Evolutionary conservation across 2,888 invertebrate species (phyloP).

Genomic region (Ormyrus pomaceus): DNA sequence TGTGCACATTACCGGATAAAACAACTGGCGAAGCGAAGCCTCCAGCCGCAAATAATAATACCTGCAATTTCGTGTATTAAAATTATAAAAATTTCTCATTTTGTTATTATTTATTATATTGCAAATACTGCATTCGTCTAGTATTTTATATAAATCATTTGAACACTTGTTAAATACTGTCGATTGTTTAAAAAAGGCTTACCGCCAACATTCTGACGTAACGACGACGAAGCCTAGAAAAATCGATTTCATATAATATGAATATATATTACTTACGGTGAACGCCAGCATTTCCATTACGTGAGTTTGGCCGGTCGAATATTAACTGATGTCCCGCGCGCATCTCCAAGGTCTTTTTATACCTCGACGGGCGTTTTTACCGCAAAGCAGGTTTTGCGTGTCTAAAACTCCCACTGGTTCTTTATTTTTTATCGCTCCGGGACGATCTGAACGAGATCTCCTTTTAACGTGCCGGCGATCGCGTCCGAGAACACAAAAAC

Average conservation of each 20-base stretch:
- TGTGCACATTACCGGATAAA: too few relatives aligned
- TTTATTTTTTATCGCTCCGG: not conserved
- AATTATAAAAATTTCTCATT: not conserved
- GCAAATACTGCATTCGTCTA: not conserved
- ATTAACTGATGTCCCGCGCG: constrained; percentile 1
- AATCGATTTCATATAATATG: too few relatives aligned
- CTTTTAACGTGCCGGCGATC: too few relatives aligned
- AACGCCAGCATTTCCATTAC: constrained; percentile 13
- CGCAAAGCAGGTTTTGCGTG: constrained; percentile 4
- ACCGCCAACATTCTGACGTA: too few relatives aligned
- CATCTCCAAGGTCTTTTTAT: constrained; percentile 25
- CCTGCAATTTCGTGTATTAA: not conserved
- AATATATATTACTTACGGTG: constrained; percentile 2
- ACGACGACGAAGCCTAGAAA: too few relatives aligned
- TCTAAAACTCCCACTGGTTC: not conserved
- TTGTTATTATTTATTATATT: not conserved
- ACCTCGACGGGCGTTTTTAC: not conserved
- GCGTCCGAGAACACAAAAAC: too few relatives aligned
- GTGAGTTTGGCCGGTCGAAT: not conserved
- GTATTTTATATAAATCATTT: not conserved
- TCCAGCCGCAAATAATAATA: not conserved
- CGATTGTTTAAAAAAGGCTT: too few relatives aligned
- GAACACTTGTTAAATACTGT: too few relatives aligned
- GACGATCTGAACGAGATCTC: not conserved
- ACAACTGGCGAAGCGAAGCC: constrained; percentile 4